Evolutionary conservation across 2,113 vertebrate genomes (phyloP).

Genomic region (Syngnathus scovelli): DNA sequence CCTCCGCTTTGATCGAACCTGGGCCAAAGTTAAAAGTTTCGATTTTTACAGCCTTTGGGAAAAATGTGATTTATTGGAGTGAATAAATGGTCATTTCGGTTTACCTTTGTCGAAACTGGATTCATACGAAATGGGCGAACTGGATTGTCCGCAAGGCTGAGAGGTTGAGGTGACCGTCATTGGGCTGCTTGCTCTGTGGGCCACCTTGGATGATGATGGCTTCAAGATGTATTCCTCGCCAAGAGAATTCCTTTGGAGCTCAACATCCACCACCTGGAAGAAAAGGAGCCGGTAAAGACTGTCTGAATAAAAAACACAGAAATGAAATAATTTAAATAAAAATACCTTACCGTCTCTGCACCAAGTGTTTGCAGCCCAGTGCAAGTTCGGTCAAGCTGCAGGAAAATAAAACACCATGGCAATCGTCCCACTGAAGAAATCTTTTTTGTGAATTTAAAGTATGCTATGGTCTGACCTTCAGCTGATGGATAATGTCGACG

Average conservation of each 20-base stretch:
- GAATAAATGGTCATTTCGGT: neutral
- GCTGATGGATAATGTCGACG: slow-evolving; percentile 96
- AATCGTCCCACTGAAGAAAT: neutral
- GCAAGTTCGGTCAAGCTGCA: slow-evolving; percentile 94
- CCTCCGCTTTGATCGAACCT: slow-evolving; percentile 79
- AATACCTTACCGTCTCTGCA: slow-evolving; percentile 87
- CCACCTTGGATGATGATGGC: slow-evolving; percentile 73
- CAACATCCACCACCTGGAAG: slow-evolving; percentile 92
- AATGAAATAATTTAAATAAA: slow-evolving; percentile 1
- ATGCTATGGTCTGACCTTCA: slow-evolving; percentile 79
- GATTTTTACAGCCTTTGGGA: neutral
- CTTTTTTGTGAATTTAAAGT: neutral
- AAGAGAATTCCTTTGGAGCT: slow-evolving; percentile 87
- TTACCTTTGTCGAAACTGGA: slow-evolving; percentile 81
- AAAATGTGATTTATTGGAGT: neutral
- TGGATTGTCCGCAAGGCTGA: slow-evolving; percentile 67
- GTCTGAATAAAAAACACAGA: slow-evolving; percentile 1
- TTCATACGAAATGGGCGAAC: slow-evolving; percentile 78
- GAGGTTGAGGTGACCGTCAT: slow-evolving; percentile 38
- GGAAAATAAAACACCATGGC: slow-evolving; percentile 20
- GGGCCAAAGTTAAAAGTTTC: neutral
- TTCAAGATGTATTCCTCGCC: slow-evolving; percentile 78
- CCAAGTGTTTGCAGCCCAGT: slow-evolving; percentile 96
- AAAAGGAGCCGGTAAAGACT: slow-evolving; percentile 8
- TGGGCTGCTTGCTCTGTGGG: slow-evolving; percentile 75